These are phyloP conservation scores for Pagrus major DNA, from an alignment of 2,113 vertebrate species.

Conservation along the genomic window DNA sequence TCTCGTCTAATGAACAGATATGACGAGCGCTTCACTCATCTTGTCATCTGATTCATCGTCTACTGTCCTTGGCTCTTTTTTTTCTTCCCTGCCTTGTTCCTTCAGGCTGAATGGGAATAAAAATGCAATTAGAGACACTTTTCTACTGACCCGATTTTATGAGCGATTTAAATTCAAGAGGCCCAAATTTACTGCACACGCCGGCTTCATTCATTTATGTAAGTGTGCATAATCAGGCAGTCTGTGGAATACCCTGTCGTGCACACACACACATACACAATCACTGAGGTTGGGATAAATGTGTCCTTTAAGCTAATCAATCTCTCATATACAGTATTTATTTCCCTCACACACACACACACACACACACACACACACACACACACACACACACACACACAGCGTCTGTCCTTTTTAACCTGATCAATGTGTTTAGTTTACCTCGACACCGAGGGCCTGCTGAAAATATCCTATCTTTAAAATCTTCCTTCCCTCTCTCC, in stretches of 20 bases:
- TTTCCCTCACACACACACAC: not conserved
- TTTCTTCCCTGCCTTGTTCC: not conserved
- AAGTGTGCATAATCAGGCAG: conserved; percentile 23
- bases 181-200: conserved; percentile 22
- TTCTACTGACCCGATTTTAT: conserved; percentile 37
- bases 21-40: conserved; percentile 36
- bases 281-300: not conserved
- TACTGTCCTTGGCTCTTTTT: conserved; percentile 27
- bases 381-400: not conserved
- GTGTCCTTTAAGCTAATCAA: conserved; percentile 2
- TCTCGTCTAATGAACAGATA: conserved; percentile 42
- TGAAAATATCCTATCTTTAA: conserved; percentile 57
- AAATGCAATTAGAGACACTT: conserved; percentile 50
- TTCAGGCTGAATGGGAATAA: conserved; percentile 58
- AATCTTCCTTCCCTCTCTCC: conserved; percentile 50
- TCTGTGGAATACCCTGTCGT: not conserved
- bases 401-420: not conserved
- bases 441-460: conserved; percentile 19
- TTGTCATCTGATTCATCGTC: conserved; percentile 40
- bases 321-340: not conserved
- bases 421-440: conserved; percentile 51
- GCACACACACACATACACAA: not conserved
- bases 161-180: conserved; percentile 61
- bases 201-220: conserved; percentile 25
- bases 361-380: not conserved